Base-by-base conservation (phyloP, 2,888 invertebrate genomes). In the Platycheirus rosarum region DNA sequence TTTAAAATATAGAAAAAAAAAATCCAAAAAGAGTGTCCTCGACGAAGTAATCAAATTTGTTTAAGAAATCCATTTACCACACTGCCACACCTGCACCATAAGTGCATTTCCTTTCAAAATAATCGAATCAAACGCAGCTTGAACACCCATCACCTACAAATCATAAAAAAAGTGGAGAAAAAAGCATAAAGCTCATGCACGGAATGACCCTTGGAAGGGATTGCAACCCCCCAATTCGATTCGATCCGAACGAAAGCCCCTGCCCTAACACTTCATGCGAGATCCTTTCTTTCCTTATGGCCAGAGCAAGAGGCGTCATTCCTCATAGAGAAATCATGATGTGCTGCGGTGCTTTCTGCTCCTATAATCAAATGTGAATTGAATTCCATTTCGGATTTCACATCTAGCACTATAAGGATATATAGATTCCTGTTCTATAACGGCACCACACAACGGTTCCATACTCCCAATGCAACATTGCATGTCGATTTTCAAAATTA, bases 401-500 rank as follows among this genome's bases (percentile, higher is more conserved):
- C 71, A 77, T 44, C 66, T 55, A 44, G 0, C 4, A 13, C 16
- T 2, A n/a, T n/a, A 23, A 57, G 26, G 26, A 57, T 23, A 51
- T n/a, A 44, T 7, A 9, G 8, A 26, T 14, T 14, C 26, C n/a
- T 8, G 14, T 13, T 7, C 32, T 35, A 18, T n/a, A 32, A 23
- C 9, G 29, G n/a, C n/a, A n/a, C 29, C 29, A 18, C 14, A 18
- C 1, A 49, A 14, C 14, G 26, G 9, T 13, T 57, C 6, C 26
- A 40, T 44, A 44, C 8, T 29, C 71, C 77, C 77, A 51, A 73
- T 63, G 73, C 68, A 73, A 32, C 77, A 77, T 77, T 82, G 82
- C 82, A 77, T 82, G 82, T 68, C 77, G 77, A 82, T 82, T 82
- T 80, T 62, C 53, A 73, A 82, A 82, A 82, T 82, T 77, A 73